Evolutionary conservation across 30 jellyfish, hydroid and myxozoan genomes (phyloP), one percentile per base, ranked within the genome.

Genomic region (Sanderia malayensis): DNA sequence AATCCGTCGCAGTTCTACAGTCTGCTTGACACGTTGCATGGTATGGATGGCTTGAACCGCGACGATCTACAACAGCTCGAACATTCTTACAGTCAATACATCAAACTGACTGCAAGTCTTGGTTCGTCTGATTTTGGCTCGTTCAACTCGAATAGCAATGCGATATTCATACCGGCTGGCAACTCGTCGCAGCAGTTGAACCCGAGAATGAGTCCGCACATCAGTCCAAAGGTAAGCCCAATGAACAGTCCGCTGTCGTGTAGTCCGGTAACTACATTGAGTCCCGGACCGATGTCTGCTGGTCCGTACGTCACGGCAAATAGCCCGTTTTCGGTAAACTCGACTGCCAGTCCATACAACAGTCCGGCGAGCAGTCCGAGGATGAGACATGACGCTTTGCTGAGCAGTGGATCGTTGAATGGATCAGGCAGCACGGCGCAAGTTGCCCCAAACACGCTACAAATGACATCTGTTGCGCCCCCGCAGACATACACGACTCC

Each of bases 1-100:
- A 70, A 83, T 58, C 95, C 95, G 8, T 83, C 78, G 68, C 95
- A 89, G 85, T 89, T 89, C 64, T 89, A 89, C 81, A 73, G 94
- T 67, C 83, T 89, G 45, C 65, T 89, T 71, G 97, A 82, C 81
- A 82, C 79, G 17, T 61, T 89, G 21, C 97, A 89, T 75, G 94
- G 90, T 59, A 71, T 89, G 22, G 95, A 81, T 25, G 97, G 97
- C 4, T 73, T 89, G 33, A 74, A 82, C 86, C 97, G 52, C 46
- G 44, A 74, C 49, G 97, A 89, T 59, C 26, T 89, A 19, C 94
- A 82, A 22, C 95, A 82, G 46, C 85, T 89, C 0, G 97, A 89
- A 63, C 79, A 58, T 25, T 81, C 97, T 2, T 89, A 89, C 79
- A 81, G 87, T 67, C 92, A 81, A 34, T 89, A 68, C 58, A 41